Base-by-base conservation (phyloP, 2,888 invertebrate genomes). In the Liopterus haemorrhoidalis region DNA sequence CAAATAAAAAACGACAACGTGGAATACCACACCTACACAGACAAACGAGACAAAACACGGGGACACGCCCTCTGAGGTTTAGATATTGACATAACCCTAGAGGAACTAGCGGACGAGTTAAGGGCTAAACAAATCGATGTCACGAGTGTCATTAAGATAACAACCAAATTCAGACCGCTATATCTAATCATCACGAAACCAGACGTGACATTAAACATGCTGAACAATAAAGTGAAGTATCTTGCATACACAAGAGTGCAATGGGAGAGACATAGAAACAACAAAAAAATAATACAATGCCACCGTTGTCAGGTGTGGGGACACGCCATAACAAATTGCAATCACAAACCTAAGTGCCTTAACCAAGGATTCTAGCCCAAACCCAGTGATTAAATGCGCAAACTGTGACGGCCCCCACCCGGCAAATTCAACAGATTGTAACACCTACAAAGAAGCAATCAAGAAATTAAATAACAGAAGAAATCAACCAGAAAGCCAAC, bases 221-320 rank as follows among this genome's bases (percentile, higher is more conserved):
- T n/a, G 2, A 24, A 24, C 25, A 24, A 2, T n/a, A n/a, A 24
- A 2, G 2, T n/a, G 3, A 24, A 4, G n/a, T n/a, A n/a, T n/a
- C n/a, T n/a, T n/a, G n/a, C n/a, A n/a, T n/a, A n/a, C n/a, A 24
- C 14, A 22, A 5, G 16, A 3, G 20, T 55, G 0, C 20, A 3
- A 2, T 55, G 54, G 57, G 53, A 53, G 42, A 32, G 31, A 3
- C 54, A 56, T 21, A 38, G 20, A 1, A 57, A 43, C n/a, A 53
- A 53, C 20, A 47, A 42, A 27, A 49, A 41, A 48, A 43, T 50
- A 5, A 46, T 52, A 4, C 54, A 56, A 36, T 55, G 53, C 31
- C 54, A 55, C 20, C 38, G 46, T n/a, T 57, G 55, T 20, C 54
- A 57, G 46, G 46, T 49, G 14, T 55, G 52, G 54, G 53, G 53